Conservation (phyloP, 2,797 vertebrate genomes). For the Coranthus polyacanthus region DNA sequence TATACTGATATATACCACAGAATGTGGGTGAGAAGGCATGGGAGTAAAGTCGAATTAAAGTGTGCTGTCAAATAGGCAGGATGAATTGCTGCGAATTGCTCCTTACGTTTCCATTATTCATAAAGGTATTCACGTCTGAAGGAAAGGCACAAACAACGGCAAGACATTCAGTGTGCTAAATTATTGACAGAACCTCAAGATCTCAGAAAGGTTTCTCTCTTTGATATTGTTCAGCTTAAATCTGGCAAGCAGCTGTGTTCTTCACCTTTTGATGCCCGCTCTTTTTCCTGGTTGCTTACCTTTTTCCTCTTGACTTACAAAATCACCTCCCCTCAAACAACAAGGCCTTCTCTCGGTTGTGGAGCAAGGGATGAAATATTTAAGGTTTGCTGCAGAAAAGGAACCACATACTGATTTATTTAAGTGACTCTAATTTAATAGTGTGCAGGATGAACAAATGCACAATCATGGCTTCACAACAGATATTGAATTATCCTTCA, state of each 20-base stretch:
- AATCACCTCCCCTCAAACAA: constrained; percentile 17
- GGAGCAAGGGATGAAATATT: constrained; percentile 15
- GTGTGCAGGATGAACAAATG: constrained; percentile 8
- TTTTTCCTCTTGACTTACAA: constrained; percentile 21
- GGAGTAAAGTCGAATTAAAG: constrained; percentile 44
- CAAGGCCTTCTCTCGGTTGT: constrained; percentile 1
- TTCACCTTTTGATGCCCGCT: constrained; percentile 3
- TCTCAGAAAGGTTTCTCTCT: constrained; percentile 41
- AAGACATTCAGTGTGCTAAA: constrained; percentile 54
- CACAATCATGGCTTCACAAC: constrained; percentile 1
- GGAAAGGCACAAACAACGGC: constrained; percentile 48
- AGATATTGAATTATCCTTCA: background rate
- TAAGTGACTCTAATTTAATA: constrained; percentile 7
- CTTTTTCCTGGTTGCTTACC: constrained; percentile 39
- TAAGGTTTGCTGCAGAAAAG: constrained; percentile 18
- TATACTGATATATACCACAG: constrained; percentile 24
- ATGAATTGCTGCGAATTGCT: constrained; percentile 46
- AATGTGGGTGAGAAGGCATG: constrained; percentile 2
- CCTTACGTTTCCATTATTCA: constrained; percentile 67
- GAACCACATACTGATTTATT: background rate
- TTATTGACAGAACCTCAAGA: constrained; percentile 60
- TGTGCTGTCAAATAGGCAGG: constrained; percentile 34
- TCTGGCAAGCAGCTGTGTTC: constrained; percentile 27
- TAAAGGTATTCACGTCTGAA: constrained; percentile 45
- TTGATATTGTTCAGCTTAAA: constrained; percentile 57